Conservation (phyloP, 2,888 invertebrate species). For the Lasioglossum marginatum region DNA sequence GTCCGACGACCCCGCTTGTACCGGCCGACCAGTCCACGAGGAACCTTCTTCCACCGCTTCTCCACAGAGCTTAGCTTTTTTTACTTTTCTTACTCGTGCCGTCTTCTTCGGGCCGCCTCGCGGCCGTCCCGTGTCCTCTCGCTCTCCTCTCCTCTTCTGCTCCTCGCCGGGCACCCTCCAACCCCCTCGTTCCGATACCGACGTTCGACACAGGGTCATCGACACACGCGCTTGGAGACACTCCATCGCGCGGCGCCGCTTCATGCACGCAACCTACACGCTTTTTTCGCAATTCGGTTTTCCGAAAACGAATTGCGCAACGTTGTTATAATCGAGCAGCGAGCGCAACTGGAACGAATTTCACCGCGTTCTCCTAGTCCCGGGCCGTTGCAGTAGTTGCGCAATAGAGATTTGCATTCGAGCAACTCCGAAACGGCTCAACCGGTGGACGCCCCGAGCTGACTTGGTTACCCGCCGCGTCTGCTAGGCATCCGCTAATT, state of each 20-base stretch:
- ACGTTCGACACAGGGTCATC: conserved; percentile 72
- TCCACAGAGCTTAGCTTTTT: conserved; percentile 26
- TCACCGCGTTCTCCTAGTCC: conserved; percentile 65
- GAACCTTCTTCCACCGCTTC: conserved; percentile 43
- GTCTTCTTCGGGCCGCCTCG: conserved; percentile 23
- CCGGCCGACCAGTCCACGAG: conserved; percentile 53
- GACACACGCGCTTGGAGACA: conserved; percentile 70
- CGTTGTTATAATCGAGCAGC: conserved; percentile 67
- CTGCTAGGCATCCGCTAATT: conserved; percentile 72
- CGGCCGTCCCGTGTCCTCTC: conserved; percentile 3
- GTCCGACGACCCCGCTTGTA: conserved; percentile 67
- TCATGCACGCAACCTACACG: neutral
- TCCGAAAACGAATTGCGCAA: conserved; percentile 52
- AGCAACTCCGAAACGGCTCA: conserved; percentile 29
- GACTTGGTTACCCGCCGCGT: neutral
- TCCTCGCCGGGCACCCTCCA: conserved; percentile 18
- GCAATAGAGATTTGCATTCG: conserved; percentile 75
- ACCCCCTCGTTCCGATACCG: conserved; percentile 47
- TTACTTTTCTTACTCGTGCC: conserved; percentile 34
- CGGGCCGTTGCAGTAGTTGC: conserved; percentile 70
- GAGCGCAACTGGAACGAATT: conserved; percentile 74
- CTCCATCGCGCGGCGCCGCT: conserved; percentile 44
- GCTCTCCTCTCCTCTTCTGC: neutral
- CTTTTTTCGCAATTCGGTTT: neutral
- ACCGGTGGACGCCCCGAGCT: conserved; percentile 28